Evolutionary conservation across 1,140 invertebrate species (phyloP).

Genomic region (Micrasema minimum): DNA sequence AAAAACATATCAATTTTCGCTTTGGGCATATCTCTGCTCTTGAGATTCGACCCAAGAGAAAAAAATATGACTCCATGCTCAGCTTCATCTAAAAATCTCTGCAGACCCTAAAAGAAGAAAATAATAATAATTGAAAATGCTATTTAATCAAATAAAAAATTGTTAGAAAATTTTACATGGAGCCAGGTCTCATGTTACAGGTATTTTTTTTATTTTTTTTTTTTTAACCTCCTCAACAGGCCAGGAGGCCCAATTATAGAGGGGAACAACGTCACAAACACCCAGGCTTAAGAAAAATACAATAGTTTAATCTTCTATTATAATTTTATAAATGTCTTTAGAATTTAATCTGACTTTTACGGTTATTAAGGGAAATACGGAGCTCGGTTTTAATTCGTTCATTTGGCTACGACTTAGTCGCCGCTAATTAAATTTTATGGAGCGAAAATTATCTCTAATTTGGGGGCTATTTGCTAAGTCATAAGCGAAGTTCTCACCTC

Average conservation of each 20-base stretch:
- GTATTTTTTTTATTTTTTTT: neutral
- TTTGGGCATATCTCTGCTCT: conserved; percentile 59
- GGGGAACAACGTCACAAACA: too few relatives aligned
- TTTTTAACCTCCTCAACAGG: too few relatives aligned
- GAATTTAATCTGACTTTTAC: neutral
- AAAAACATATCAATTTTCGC: conserved; percentile 65
- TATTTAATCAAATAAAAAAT: neutral
- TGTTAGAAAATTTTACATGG: neutral
- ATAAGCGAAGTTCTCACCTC: conserved; percentile 51
- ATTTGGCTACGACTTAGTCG: conserved; percentile 19
- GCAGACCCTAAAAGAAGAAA: conserved; percentile 41
- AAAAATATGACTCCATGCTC: conserved; percentile 46
- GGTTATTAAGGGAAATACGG: neutral
- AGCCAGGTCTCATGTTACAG: neutral
- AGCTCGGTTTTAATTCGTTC: neutral
- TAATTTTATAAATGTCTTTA: neutral
- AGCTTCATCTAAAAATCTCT: conserved; percentile 46
- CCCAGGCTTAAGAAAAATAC: too few relatives aligned
- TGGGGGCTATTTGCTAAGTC: conserved; percentile 2
- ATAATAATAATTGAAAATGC: too few relatives aligned
- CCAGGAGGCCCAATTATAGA: too few relatives aligned
- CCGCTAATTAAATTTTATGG: conserved; percentile 35
- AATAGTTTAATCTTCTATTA: neutral
- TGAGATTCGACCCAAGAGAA: conserved; percentile 46
- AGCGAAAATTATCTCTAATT: conserved; percentile 6